These are phyloP conservation scores for Callimorpha dominula DNA, from an alignment of 2,888 invertebrate genomes.

Conservation along the genomic window DNA sequence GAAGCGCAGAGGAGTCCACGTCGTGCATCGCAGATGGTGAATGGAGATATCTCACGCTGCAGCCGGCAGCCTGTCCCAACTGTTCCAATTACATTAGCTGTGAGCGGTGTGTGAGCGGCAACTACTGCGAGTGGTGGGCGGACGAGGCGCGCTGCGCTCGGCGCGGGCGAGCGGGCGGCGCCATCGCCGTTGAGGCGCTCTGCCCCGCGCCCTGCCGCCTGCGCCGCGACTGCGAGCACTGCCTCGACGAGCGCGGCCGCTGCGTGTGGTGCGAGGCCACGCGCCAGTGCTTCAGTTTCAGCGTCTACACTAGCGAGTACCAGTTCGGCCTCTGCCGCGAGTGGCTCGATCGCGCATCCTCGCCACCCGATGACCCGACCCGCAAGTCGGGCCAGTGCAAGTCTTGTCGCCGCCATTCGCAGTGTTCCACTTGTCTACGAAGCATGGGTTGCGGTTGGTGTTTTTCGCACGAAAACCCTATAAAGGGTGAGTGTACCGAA, in stretches of 20 bases:
- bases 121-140: constrained; percentile 96
- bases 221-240: constrained; percentile 92
- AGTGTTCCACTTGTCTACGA: constrained; percentile 93
- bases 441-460: constrained; percentile 98
- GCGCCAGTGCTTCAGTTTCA: constrained; percentile 96
- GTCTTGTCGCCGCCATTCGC: constrained; percentile 91
- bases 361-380: constrained; percentile 71
- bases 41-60: constrained; percentile 94
- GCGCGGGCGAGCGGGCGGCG: constrained; percentile 90
- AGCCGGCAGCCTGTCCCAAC: constrained; percentile 93
- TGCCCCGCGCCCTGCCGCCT: constrained; percentile 95
- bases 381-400: constrained; percentile 90
- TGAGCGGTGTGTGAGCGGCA: constrained; percentile 92
- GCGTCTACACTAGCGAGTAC: constrained; percentile 97
- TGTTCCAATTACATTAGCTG: constrained; percentile 97
- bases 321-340: constrained; percentile 97
- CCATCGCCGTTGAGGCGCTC: constrained; percentile 87
- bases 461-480: constrained; percentile 95
- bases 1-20: constrained; percentile 89
- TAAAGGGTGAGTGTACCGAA: constrained; percentile 93
- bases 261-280: constrained; percentile 99
- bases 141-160: constrained; percentile 95
- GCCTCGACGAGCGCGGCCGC: constrained; percentile 94
- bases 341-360: constrained; percentile 94
- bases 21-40: constrained; percentile 86